phyloP scores from a whole-genome alignment of 2,797 vertebrate genomes.

The Clarias fuscus region DNA sequence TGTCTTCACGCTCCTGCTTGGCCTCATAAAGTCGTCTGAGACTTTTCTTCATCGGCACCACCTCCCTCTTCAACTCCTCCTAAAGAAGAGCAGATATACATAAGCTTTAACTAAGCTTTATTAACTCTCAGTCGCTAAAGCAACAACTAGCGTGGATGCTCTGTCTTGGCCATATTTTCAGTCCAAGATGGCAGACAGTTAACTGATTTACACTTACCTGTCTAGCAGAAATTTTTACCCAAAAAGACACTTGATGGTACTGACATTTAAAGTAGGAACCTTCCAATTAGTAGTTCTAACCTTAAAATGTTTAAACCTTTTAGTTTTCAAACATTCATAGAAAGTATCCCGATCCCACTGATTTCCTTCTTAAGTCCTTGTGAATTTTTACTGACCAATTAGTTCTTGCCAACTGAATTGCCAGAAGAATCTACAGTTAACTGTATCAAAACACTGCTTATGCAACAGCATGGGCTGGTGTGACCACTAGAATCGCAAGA shows the following conservation, averaged over 20 bases:
- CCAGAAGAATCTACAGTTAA: too few relatives aligned
- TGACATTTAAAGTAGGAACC: not conserved
- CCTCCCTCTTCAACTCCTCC: constrained; percentile 69
- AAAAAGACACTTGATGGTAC: not conserved
- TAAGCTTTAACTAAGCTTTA: not conserved
- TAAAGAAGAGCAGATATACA: constrained; percentile 43
- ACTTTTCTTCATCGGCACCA: constrained; percentile 74
- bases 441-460: too few relatives aligned
- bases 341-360: too few relatives aligned
- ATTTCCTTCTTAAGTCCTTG: not conserved
- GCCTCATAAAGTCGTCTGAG: constrained; percentile 75
- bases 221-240: not conserved
- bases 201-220: not conserved
- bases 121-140: not conserved
- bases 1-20: constrained; percentile 80
- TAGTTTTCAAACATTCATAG: too few relatives aligned
- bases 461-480: too few relatives aligned
- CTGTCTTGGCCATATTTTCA: not conserved
- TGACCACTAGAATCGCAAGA: too few relatives aligned
- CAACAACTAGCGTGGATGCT: not conserved
- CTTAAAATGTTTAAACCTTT: not conserved
- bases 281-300: not conserved
- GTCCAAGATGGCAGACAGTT: not conserved
- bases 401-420: not conserved
- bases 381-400: not conserved